Base-by-base conservation (phyloP, 2,888 invertebrate genomes). In the Volucella inflata region DNA sequence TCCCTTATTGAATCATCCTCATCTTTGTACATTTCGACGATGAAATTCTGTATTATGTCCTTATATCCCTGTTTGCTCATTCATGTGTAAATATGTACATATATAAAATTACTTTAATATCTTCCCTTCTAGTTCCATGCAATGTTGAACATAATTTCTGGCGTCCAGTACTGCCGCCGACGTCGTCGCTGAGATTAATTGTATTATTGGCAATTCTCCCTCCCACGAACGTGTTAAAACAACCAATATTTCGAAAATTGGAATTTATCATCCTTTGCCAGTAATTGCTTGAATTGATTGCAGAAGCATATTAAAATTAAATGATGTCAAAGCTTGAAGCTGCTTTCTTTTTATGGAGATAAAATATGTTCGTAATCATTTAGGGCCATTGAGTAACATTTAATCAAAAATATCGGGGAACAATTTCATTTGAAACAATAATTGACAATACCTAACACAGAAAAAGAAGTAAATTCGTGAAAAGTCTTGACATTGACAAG, bases 111-210 rank as follows among this genome's bases (percentile, higher is more conserved):
- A 53, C 57, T 50, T 65, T 40, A 75, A 65, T 65, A 40, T 65
- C 57, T 30, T 40, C 42, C 40, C 16, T 17, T 17, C 14, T 59
- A 30, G 30, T 40, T 8, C 40, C 12, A 1, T 57, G 17, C 30
- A 30, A 30, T 57, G 40, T 65, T 65, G 38, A 65, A 44, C 36
- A 48, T 65, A n/a, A 55, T 48, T 72, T 64, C 40, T 46, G 38
- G 30, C 42, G 75, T 59, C 65, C 30, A 59, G 21, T 59, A 6
- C 4, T 6, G 21, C 2, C 21, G 21, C 21, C 21, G 21, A 21
- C 2, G 21, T 4, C 4, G 30, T 74, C 65, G 57, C 30, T 30
- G 57, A 57, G 65, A 75, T 75, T 65, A 57, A 75, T 65, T 65
- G 57, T 50, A 59, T 75, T 42, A 59, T 42, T 42, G 57, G 11